Conservation (phyloP, 1,140 invertebrate species). For the Drosophila equinoxialis region DNA sequence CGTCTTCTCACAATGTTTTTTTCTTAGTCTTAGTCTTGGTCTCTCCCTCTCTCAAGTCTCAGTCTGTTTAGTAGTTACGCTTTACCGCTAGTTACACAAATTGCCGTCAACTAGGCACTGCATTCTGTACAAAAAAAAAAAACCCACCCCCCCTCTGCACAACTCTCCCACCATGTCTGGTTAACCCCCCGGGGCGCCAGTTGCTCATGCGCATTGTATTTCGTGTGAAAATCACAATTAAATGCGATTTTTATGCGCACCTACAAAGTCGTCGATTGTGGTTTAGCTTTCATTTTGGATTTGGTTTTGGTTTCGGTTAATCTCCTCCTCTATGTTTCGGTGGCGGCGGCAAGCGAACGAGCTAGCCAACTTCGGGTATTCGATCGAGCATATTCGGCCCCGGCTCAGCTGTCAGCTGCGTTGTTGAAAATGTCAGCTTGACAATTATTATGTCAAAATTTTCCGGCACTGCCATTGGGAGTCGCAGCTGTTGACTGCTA, state of each 20-base stretch:
- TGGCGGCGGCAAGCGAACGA: neutral
- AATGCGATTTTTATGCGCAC: conserved; percentile 81
- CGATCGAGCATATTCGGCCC: conserved; percentile 28
- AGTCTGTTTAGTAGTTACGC: conserved; percentile 76
- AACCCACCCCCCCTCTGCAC: conserved; percentile 1
- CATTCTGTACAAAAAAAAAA: neutral
- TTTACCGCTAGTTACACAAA: conserved; percentile 80
- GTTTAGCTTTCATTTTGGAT: conserved; percentile 54
- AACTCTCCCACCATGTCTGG: conserved; percentile 3
- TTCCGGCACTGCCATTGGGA: conserved; percentile 64
- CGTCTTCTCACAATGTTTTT: neutral
- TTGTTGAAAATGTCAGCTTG: conserved; percentile 82
- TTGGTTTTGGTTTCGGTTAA: conserved; percentile 19
- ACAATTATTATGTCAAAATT: conserved; percentile 83
- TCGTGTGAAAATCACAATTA: conserved; percentile 83
- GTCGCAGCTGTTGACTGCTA: conserved; percentile 77
- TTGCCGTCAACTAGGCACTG: conserved; percentile 50
- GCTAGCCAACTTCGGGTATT: neutral
- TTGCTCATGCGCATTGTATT: conserved; percentile 76
- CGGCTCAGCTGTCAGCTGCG: conserved; percentile 74
- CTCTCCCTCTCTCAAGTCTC: conserved; percentile 32
- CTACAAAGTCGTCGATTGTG: conserved; percentile 59
- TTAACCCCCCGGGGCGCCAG: conserved; percentile 39
- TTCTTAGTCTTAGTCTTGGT: conserved; percentile 7
- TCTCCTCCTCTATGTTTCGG: conserved; percentile 13